These are phyloP conservation scores for Eupsilia transversa DNA, from an alignment of 2,888 invertebrate genomes.

Conservation along the genomic window DNA sequence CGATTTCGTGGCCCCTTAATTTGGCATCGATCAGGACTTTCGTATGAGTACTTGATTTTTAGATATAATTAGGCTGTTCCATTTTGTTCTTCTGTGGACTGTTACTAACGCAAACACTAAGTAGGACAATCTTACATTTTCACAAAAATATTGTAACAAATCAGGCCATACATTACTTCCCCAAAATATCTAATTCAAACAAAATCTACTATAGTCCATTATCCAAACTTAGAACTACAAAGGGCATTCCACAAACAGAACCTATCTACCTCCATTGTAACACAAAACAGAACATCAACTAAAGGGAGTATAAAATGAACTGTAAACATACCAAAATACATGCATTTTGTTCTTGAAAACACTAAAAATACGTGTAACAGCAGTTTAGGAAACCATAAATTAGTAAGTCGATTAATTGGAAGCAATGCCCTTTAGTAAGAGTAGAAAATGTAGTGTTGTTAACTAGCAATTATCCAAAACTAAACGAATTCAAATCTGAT, in stretches of 20 bases:
- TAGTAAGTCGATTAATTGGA: constrained; percentile 18
- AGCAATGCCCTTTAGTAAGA: constrained; percentile 28
- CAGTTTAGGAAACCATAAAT: constrained; percentile 27
- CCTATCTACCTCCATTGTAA: constrained; percentile 32
- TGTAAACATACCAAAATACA: constrained; percentile 55
- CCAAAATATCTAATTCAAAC: background rate
- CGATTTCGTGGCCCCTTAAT: no score
- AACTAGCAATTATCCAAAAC: background rate
- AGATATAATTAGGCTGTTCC: background rate
- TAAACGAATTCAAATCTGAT: background rate
- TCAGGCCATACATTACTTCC: background rate
- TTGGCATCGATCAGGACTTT: background rate
- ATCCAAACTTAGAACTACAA: constrained; percentile 53
- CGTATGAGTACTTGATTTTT: background rate
- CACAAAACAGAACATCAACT: constrained; percentile 59
- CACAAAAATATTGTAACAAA: background rate
- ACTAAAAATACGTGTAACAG: constrained; percentile 26
- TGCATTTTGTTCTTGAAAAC: constrained; percentile 43
- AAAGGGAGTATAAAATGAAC: constrained; percentile 31
- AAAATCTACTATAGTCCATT: constrained; percentile 14
- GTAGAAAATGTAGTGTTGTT: background rate
- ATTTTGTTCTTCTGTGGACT: background rate
- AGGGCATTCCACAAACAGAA: constrained; percentile 50
- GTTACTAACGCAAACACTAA: background rate
- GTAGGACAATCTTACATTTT: background rate